phyloP scores from a whole-genome alignment of 2,888 invertebrate species.

The Tinea semifulvella region DNA sequence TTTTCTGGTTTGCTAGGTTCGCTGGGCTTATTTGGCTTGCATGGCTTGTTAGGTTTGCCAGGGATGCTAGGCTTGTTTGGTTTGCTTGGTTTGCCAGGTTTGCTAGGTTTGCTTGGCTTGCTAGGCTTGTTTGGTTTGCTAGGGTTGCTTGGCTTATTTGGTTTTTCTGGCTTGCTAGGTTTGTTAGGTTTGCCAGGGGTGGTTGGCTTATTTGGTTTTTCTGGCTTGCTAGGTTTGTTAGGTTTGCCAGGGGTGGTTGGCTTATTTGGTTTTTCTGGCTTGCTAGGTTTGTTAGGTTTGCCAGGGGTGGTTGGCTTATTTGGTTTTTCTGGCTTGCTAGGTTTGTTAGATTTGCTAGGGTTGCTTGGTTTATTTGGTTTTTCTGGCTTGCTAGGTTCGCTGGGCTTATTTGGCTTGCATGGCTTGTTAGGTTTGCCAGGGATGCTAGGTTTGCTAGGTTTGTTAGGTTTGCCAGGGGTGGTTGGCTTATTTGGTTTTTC shows the following conservation, averaged over 20 bases:
- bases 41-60: neutral
- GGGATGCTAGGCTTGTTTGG: neutral
- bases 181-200: neutral
- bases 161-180: neutral
- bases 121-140: conserved; percentile 2
- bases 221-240: neutral
- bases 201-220: neutral
- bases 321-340: neutral
- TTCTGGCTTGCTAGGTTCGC: neutral
- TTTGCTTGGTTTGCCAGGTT: neutral
- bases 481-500: conserved; percentile 11
- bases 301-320: neutral
- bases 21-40: neutral
- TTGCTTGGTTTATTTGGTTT: neutral
- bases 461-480: conserved; percentile 3
- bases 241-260: neutral
- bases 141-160: neutral
- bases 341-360: neutral
- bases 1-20: neutral
- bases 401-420: neutral
- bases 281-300: neutral
- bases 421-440: conserved; percentile 16
- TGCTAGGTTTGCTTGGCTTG: neutral
- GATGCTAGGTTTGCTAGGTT: conserved; percentile 15
- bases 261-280: neutral